Percentiles rank a stretch among this genome's conserved stretches.
Conservation (phyloP, 1,140 invertebrate genomes). For the Stratiolaelaps scimitus region DNA sequence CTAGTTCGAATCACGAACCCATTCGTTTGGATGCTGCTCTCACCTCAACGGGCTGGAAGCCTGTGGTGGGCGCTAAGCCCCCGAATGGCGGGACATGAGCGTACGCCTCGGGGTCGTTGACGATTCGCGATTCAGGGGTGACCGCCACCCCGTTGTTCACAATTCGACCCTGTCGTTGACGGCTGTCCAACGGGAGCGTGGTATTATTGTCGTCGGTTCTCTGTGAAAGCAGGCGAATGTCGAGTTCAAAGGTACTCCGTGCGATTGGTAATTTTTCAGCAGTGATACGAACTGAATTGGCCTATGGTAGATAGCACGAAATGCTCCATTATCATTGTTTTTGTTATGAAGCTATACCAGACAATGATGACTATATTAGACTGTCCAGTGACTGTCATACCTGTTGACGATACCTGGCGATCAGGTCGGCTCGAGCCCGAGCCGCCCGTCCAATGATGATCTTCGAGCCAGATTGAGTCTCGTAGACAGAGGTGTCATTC, state of each 20-base stretch:
- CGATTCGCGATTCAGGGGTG: constrained; percentile 17
- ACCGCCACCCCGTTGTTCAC: constrained; percentile 18
- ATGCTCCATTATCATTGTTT: too few species aligned
- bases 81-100: constrained; percentile 12
- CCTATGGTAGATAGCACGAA: too few species aligned
- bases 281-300: too few species aligned
- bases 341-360: too few species aligned
- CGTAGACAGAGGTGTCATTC: constrained; percentile 27
- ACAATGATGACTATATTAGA: too few species aligned
- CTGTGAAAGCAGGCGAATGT: too few species aligned
- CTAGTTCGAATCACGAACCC: too few species aligned
- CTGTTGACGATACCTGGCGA: neutral
- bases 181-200: constrained; percentile 2
- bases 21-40: neutral
- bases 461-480: constrained; percentile 26
- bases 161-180: constrained; percentile 21
- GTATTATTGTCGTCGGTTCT: neutral
- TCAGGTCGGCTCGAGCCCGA: constrained; percentile 21
- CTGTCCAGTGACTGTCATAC: too few species aligned
- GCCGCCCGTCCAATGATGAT: constrained; percentile 21
- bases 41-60: constrained; percentile 18
- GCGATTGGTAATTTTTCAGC: too few species aligned
- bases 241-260: too few species aligned
- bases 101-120: constrained; percentile 23
- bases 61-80: neutral